Evolutionary conservation across 2,113 vertebrate species (phyloP).

Genomic region (Coptodon rendalli): DNA sequence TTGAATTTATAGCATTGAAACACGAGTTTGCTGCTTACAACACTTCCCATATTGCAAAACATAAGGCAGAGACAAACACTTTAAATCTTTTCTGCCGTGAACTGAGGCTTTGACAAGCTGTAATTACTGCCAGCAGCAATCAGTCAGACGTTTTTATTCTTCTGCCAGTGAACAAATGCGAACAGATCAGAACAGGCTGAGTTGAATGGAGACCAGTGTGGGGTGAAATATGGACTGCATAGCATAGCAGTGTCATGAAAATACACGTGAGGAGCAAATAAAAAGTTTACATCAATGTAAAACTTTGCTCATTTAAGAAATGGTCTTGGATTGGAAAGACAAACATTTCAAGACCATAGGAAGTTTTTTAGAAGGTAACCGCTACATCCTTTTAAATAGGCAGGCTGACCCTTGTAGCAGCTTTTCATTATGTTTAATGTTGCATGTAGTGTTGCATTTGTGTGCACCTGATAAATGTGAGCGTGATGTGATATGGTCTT

Average conservation of each 20-base stretch:
- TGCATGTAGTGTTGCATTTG: neutral
- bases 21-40: neutral
- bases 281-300: neutral
- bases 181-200: neutral
- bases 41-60: constrained; percentile 10
- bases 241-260: neutral
- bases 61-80: neutral
- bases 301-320: neutral
- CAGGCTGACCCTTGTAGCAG: neutral
- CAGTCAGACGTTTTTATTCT: neutral
- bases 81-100: neutral
- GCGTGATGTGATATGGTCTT: neutral
- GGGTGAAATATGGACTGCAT: neutral
- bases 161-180: neutral
- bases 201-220: neutral
- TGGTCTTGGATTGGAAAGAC: neutral
- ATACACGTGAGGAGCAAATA: neutral
- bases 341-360: neutral
- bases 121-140: neutral
- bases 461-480: neutral
- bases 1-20: neutral
- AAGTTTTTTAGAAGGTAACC: neutral
- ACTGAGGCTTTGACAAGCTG: neutral
- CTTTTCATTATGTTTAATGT: neutral
- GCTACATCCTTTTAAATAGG: neutral